Base-by-base conservation (phyloP, 2,888 invertebrate genomes). In the Stramonita haemastoma region DNA sequence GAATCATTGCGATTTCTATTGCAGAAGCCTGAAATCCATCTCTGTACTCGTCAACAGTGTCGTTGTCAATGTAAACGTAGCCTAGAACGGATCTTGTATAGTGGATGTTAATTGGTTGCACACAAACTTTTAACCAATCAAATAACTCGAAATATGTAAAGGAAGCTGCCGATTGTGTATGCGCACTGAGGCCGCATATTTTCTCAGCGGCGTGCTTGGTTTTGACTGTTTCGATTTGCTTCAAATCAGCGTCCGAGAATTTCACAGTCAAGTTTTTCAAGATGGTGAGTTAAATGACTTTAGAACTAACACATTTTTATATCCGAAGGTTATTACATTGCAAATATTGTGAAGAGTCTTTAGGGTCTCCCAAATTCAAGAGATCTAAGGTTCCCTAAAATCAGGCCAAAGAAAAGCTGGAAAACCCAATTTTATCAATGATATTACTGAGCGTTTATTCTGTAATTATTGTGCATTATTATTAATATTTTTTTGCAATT, bases 1-100 rank as follows among this genome's bases (percentile, higher is more conserved):
- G 8, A 46, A 46, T 46, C 46, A 8, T 46, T 46, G 46, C 46
- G 46, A 46, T 46, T 5, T 46, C 46, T 46, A 2, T 46, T 46
- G 46, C 46, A 46, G 46, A 46, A 46, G 46, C 46, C 46, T 46
- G 46, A 46, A 46, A 46, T 46, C 46, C 2, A 46, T 46, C 46
- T 2, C 46, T 5, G 4, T 46, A 46, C 46, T 46, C 46, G 46
- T 77, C 32, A 32, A 77, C 32, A 13, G 15, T 81, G 46, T 81
- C 36, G 81, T 81, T 81, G 81, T 46, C 81, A 81, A 81, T 81
- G 81, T 81, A 81, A 81, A 81, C 81, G 81, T 81, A 36, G 22
- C 22, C 17, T 46, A 22, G 4, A 46, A 19, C 46, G 4, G 4
- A n/a, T 11, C 22, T 46, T 46, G 81, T 81, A 81, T 46, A 15